phyloP scores from a whole-genome alignment of 2,797 vertebrate species.

The Steatocranus sp. region DNA sequence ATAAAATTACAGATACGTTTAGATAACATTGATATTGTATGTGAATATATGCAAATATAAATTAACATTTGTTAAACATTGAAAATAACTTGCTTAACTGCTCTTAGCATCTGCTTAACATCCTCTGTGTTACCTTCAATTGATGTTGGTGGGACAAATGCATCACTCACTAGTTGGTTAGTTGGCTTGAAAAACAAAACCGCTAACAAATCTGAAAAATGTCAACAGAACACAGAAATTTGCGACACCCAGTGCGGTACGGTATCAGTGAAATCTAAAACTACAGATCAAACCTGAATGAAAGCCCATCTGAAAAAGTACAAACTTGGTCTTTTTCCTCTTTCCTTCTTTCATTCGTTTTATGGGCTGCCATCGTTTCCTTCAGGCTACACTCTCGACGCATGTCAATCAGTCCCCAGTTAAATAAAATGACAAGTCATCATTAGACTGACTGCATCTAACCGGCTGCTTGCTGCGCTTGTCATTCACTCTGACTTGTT shows the following conservation, averaged over 20 bases:
- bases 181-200: not conserved
- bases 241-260: not conserved
- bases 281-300: not conserved
- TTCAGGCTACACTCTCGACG: not conserved
- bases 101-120: not conserved
- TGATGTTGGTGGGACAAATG: not conserved
- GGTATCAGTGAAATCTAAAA: not conserved
- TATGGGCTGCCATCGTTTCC: not conserved
- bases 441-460: conserved; percentile 22
- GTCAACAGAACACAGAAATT: not conserved
- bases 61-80: not conserved
- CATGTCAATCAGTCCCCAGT: conserved; percentile 8
- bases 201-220: not conserved
- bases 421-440: conserved; percentile 7
- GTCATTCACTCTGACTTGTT: conserved; percentile 9
- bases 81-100: not conserved
- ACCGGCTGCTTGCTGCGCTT: not conserved
- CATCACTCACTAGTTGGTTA: not conserved
- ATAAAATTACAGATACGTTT: not conserved
- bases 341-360: not conserved
- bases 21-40: not conserved
- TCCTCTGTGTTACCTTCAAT: not conserved
- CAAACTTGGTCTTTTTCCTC: not conserved
- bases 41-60: not conserved
- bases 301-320: not conserved